Evolutionary conservation across 2,113 vertebrate genomes (phyloP), one percentile per base, ranked within the genome.

Genomic region (Trematomus loennbergii): DNA sequence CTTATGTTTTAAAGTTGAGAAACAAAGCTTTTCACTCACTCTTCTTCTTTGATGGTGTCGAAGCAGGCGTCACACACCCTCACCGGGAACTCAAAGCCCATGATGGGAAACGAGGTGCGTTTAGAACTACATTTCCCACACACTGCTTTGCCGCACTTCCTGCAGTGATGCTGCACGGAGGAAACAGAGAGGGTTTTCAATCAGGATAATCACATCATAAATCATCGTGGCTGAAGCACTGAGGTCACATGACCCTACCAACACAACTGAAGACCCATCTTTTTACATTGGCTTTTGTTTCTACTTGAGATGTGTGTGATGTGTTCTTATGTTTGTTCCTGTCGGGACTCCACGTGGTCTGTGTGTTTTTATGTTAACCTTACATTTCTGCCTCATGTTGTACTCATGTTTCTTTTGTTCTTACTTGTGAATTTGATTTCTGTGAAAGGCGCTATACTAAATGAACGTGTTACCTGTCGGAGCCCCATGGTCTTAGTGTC

Each of bases 71-170:
- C 98, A 55, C 98, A 99, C 67, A 99, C 95, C 2, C 98, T 96
- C 83, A 99, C 97, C 7, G 97, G 97, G 94, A 99, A 98, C 94
- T 99, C 98, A 59, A 99, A 99, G 79, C 98, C 98, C 98, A 99
- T 99, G 88, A 98, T 79, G 0, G 98, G 98, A 85, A 96, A 98
- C 2, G 95, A 97, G 13, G 98, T 97, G 58, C 97, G 95, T 88
- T 97, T 99, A 36, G 95, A 97, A 85, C 98, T 99, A 89, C 98
- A 99, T 84, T 97, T 99, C 48, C 96, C 98, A 75, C 98, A 99
- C 13, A 99, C 96, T 0, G 98, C 98, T 82, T 97, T 95, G 0
- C 98, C 98, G 36, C 98, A 99, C 84, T 99, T 99, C 90, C 98
- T 95, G 94, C 98, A 99, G 87, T 99, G 98, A 85, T 99, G 98